phyloP scores from a whole-genome alignment of 53 echinoderm and acorn worm genomes.

The Mesocentrotus franciscanus region DNA sequence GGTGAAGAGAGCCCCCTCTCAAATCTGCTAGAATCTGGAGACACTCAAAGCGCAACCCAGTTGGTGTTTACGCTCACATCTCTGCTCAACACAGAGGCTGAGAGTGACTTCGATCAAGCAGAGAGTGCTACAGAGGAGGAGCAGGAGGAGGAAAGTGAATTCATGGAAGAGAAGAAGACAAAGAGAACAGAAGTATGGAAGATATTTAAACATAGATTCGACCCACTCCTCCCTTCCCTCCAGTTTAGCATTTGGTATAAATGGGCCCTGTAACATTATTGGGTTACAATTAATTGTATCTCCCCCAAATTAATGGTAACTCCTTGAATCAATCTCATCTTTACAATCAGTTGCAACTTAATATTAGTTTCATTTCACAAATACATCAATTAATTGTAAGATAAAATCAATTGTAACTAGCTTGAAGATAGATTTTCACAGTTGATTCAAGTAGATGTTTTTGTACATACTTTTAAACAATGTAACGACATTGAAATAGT shows the following conservation, averaged over 20 bases:
- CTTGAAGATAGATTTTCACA: too few species aligned
- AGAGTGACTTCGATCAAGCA: conserved; percentile 54
- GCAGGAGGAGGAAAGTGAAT: conserved; percentile 38
- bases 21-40: conserved; percentile 74
- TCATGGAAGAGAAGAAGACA: conserved; percentile 59
- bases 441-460: too few species aligned
- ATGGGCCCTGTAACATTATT: too few species aligned
- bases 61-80: conserved; percentile 83
- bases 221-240: not conserved
- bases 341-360: too few species aligned
- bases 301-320: too few species aligned
- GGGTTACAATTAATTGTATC: too few species aligned
- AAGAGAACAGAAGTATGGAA: conserved; percentile 67
- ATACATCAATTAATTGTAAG: too few species aligned
- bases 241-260: not conserved
- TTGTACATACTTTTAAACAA: not conserved
- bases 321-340: too few species aligned
- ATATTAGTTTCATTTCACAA: too few species aligned
- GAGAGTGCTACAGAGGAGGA: conserved; percentile 26
- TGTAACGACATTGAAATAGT: not conserved
- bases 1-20: conserved; percentile 79
- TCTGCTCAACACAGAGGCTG: conserved; percentile 84
- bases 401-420: too few species aligned
- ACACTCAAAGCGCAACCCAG: conserved; percentile 83
- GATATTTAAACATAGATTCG: not conserved